These are phyloP conservation scores for Drosophila paramelanica DNA, from an alignment of 2,888 invertebrate genomes.

Conservation along the genomic window DNA sequence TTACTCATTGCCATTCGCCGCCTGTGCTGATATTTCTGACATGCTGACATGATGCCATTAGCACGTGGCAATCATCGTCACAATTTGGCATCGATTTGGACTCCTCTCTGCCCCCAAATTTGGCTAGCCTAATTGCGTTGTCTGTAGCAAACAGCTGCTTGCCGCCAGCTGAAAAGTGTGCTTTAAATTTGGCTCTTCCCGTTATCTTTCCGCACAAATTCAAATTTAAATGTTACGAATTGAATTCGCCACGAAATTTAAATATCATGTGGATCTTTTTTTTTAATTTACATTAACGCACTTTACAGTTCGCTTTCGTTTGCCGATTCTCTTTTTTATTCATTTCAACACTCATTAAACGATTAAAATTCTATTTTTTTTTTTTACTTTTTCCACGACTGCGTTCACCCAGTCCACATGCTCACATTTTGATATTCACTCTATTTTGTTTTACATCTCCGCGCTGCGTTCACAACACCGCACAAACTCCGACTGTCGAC, in stretches of 20 bases:
- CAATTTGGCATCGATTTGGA: slow-evolving; percentile 37
- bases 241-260: slow-evolving; percentile 15
- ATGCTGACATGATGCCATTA: slow-evolving; percentile 32
- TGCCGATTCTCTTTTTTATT: slow-evolving; percentile 3
- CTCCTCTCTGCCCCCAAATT: not conserved
- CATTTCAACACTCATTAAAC: slow-evolving; percentile 21
- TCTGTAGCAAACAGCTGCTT: slow-evolving; percentile 49
- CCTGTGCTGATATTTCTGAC: slow-evolving; percentile 8
- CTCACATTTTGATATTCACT: slow-evolving; percentile 53
- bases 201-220: slow-evolving; percentile 28
- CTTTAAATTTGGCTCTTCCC: slow-evolving; percentile 16
- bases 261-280: slow-evolving; percentile 5
- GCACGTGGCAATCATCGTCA: slow-evolving; percentile 49
- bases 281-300: slow-evolving; percentile 16
- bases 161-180: slow-evolving; percentile 40
- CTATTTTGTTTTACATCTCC: slow-evolving; percentile 34
- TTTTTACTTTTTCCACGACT: slow-evolving; percentile 28
- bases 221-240: slow-evolving; percentile 32
- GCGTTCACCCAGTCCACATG: slow-evolving; percentile 33
- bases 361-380: slow-evolving; percentile 30
- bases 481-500: slow-evolving; percentile 68
- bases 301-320: slow-evolving; percentile 21
- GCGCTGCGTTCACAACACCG: slow-evolving; percentile 55
- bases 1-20: slow-evolving; percentile 24
- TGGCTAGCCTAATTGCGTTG: slow-evolving; percentile 25